These are phyloP conservation scores for Phoxinus dragarum DNA, from an alignment of 2,797 vertebrate species.

Conservation along the genomic window DNA sequence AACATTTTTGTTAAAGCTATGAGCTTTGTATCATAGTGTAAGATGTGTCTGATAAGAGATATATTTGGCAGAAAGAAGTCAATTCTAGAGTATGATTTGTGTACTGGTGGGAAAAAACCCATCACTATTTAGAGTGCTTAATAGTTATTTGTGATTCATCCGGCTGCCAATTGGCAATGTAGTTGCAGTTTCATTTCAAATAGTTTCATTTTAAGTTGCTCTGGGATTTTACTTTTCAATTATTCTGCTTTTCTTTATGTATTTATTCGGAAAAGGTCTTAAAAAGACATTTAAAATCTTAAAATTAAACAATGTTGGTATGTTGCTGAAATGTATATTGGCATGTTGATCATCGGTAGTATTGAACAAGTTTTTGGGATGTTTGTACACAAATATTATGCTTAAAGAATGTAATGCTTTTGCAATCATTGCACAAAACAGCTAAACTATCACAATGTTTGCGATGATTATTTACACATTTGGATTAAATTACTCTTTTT, in stretches of 20 bases:
- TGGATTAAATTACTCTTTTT: neutral
- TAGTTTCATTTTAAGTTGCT: neutral
- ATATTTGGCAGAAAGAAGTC: neutral
- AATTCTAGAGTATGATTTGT: neutral
- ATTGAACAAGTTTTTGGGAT: neutral
- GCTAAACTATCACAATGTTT: neutral
- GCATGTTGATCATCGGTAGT: neutral
- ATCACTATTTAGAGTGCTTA: neutral
- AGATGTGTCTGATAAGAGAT: neutral
- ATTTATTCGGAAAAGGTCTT: too few relatives aligned
- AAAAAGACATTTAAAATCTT: too few relatives aligned
- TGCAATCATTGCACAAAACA: neutral
- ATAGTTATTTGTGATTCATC: neutral
- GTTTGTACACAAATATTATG: neutral
- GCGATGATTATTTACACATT: neutral
- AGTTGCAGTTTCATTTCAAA: neutral
- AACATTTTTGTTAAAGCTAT: too few relatives aligned
- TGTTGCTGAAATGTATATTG: too few relatives aligned
- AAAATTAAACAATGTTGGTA: too few relatives aligned
- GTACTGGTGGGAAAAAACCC: too few relatives aligned
- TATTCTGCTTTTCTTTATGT: too few relatives aligned
- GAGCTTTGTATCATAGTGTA: too few relatives aligned
- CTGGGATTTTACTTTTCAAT: too few relatives aligned
- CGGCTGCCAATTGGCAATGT: too few relatives aligned
- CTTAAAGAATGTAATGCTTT: neutral